Base-by-base conservation (phyloP, 1,140 invertebrate genomes). In the Brachionus manjavacas region DNA sequence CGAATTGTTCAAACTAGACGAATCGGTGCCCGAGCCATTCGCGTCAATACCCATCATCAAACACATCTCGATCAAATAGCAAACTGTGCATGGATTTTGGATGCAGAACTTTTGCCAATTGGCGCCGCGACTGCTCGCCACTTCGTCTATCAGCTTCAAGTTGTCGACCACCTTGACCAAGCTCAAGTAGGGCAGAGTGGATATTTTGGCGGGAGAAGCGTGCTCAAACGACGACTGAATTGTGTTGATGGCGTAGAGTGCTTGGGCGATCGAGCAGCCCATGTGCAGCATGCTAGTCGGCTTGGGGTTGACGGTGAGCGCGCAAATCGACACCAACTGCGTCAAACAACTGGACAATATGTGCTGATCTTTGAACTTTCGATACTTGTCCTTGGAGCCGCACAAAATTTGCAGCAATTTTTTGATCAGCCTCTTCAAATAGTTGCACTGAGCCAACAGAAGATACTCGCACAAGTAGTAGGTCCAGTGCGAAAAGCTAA, bases 31-130 rank as follows among this genome's bases (percentile, higher is more conserved):
- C 0, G 64, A 64, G 25, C 79, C 64, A 25, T 81, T 68, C 79
- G 81, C 64, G 91, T 92, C 91, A 0, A 94, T 93, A 86, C 85
- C 86, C 64, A 66, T 85, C 84, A 49, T 86, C 84, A 74, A 55
- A 76, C 84, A 28, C 14, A 84, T 35, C 68, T 84, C 72, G 79
- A 83, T 20, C 23, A 46, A 64, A 20, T 80, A 64, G 31, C 12
- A 70, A 41, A 85, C 25, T 12, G 12, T 25, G 8, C 25, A 35
- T 16, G 81, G 74, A 68, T 72, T 46, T 20, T 66, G 46, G 20
- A 83, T n/a, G 41, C 96, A 98, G 89, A 95, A 96, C 86, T 93
- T 92, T 89, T 98, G 96, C 96, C 96, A 98, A 90, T 98, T 98
- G 81, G 93, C 92, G 0, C 95, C 95, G n/a, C 96, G 92, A 86